Conservation (phyloP, 2,888 invertebrate genomes). For the Dynastes tityus region DNA sequence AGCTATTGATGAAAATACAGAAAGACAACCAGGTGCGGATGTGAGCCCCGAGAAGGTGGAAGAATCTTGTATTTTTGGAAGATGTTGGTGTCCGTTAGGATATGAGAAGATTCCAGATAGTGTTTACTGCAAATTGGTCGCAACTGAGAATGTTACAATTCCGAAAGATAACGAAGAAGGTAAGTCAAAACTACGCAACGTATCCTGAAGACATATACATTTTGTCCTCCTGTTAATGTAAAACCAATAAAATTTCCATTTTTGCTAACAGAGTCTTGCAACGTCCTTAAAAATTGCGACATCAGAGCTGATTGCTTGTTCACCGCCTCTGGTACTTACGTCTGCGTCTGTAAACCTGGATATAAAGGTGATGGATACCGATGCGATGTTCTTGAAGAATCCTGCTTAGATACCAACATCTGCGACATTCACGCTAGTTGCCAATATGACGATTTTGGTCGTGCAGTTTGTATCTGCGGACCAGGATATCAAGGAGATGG, state of each 20-base stretch:
- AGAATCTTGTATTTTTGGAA: slow-evolving; percentile 68
- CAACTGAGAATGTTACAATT: slow-evolving; percentile 50
- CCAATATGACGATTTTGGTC: slow-evolving; percentile 68
- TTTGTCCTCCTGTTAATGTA: too few relatives aligned
- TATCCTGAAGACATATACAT: neutral
- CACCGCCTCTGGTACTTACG: slow-evolving; percentile 88
- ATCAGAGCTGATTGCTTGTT: slow-evolving; percentile 83
- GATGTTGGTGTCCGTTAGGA: slow-evolving; percentile 77
- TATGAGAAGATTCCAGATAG: slow-evolving; percentile 67
- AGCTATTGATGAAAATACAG: neutral
- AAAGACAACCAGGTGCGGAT: slow-evolving; percentile 31
- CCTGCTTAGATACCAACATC: slow-evolving; percentile 71
- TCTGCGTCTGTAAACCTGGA: slow-evolving; percentile 72
- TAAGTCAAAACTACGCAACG: slow-evolving; percentile 15
- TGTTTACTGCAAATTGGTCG: slow-evolving; percentile 59
- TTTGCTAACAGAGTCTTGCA: slow-evolving; percentile 77
- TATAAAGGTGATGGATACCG: slow-evolving; percentile 72
- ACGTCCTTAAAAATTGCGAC: slow-evolving; percentile 85
- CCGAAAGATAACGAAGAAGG: slow-evolving; percentile 31
- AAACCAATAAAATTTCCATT: neutral
- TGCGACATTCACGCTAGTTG: slow-evolving; percentile 79
- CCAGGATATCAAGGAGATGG: slow-evolving; percentile 73
- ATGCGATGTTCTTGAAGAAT: slow-evolving; percentile 70
- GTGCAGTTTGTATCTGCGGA: slow-evolving; percentile 70
- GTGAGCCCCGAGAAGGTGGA: slow-evolving; percentile 56